These are phyloP conservation scores for Anser cygnoides DNA, from an alignment of 2,113 vertebrate genomes.

Conservation along the genomic window DNA sequence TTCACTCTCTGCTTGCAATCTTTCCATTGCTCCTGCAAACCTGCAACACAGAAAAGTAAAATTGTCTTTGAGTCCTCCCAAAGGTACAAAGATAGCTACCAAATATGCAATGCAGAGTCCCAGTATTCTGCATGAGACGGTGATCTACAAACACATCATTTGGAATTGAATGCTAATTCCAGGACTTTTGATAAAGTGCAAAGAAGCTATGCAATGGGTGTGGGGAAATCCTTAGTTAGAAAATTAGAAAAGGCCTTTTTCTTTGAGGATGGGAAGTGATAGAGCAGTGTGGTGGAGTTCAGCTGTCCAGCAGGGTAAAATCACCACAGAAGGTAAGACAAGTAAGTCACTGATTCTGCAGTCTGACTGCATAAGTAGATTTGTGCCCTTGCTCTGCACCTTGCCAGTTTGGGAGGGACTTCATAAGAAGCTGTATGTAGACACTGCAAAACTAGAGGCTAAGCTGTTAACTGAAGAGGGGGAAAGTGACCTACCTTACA, in stretches of 20 bases:
- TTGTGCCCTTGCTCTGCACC: not conserved
- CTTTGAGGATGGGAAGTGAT: no score
- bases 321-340: not conserved
- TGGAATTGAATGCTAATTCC: not conserved
- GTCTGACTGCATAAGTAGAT: not conserved
- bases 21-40: conserved; percentile 95
- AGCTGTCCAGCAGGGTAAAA: no score
- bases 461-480: not conserved
- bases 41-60: conserved; percentile 72
- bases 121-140: not conserved
- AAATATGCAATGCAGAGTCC: not conserved
- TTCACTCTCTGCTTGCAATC: conserved; percentile 91
- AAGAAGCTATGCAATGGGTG: not conserved
- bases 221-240: not conserved
- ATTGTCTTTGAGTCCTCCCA: not conserved
- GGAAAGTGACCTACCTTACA: not conserved
- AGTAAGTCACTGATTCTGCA: not conserved
- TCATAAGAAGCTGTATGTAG: not conserved
- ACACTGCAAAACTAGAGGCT: not conserved
- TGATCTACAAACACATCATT: not conserved
- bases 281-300: no score
- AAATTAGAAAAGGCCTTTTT: not conserved
- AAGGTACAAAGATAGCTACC: not conserved
- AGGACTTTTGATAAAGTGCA: not conserved
- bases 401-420: not conserved